Base-by-base conservation (phyloP, 2,888 invertebrate genomes). In the Cremastinae sp. region DNA sequence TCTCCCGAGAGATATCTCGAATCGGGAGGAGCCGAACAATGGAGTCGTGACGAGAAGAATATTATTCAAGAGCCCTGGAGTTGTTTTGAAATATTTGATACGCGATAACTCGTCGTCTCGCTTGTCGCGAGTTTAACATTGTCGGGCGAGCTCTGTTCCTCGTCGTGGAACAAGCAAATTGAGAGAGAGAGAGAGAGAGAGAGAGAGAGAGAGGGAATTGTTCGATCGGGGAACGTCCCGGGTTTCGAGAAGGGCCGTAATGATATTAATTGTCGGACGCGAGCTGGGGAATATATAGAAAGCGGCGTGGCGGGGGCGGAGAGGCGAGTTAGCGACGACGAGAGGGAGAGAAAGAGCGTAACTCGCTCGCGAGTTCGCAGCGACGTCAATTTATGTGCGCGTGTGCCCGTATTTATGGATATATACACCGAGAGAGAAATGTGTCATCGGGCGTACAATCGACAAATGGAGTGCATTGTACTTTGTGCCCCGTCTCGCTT, bases 381-480 rank as follows among this genome's bases (percentile, higher is more conserved):
- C 53, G 22, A 28, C 14, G 18, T 53, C 41, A 22, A 58, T 38
- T 59, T 51, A 43, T 66, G 34, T 53, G 54, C 54, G 59, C 51
- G 43, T 73, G 66, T 22, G n/a, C n/a, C n/a, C n/a, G n/a, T n/a
- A n/a, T n/a, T n/a, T 12, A 2, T 59, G 14, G n/a, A 9, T 36
- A 47, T 20, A 49, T 62, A 22, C 20, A n/a, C 10, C 8, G 7
- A 53, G 3, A 43, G 16, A 28, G 3, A 59, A 51, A 51, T 59
- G 59, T 59, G 69, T 72, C 69, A 71, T 61, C 70, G 53, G 45
- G 64, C 54, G 56, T 41, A 75, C 74, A 78, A 75, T 80, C 64
- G 61, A 76, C 69, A 80, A 78, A 80, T 80, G 62, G 76, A 76
- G 76, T 69, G 74, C 64, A 80, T 80, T 76, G 78, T 80, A 72